phyloP scores from a whole-genome alignment of 2,888 invertebrate genomes.

The Phaedon cochleariae region DNA sequence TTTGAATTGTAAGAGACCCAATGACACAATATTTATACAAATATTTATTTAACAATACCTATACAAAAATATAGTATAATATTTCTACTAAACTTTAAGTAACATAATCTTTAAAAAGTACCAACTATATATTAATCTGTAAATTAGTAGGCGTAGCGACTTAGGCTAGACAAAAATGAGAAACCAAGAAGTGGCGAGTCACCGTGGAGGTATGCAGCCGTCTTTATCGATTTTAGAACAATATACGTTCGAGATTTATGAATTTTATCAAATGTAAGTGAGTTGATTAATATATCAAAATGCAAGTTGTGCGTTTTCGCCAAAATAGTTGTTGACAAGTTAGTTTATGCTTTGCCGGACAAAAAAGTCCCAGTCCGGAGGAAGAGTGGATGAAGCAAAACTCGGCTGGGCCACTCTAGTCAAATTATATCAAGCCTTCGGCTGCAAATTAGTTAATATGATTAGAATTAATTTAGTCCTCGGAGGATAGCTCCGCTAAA shows the following conservation, averaged over 20 bases:
- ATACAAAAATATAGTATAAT: slow-evolving; percentile 58
- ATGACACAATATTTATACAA: slow-evolving; percentile 53
- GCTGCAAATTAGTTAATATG: slow-evolving; percentile 61
- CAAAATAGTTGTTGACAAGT: slow-evolving; percentile 62
- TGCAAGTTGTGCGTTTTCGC: slow-evolving; percentile 60
- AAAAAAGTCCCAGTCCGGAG: slow-evolving; percentile 50
- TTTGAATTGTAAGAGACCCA: slow-evolving; percentile 52
- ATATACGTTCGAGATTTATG: slow-evolving; percentile 58
- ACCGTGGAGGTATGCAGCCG: slow-evolving; percentile 45
- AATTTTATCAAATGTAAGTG: slow-evolving; percentile 61
- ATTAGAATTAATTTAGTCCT: slow-evolving; percentile 58
- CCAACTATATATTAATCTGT: slow-evolving; percentile 68
- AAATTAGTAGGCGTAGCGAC: slow-evolving; percentile 57
- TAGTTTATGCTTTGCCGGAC: slow-evolving; percentile 61
- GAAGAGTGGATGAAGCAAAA: slow-evolving; percentile 38
- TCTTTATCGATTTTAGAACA: slow-evolving; percentile 61
- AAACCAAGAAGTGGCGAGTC: slow-evolving; percentile 47
- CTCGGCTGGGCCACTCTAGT: slow-evolving; percentile 62
- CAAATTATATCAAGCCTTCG: slow-evolving; percentile 61
- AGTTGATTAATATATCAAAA: slow-evolving; percentile 58
- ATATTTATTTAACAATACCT: slow-evolving; percentile 58
- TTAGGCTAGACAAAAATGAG: slow-evolving; percentile 48
- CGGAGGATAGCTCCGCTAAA: slow-evolving; percentile 20
- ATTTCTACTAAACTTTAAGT: slow-evolving; percentile 61
- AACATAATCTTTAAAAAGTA: slow-evolving; percentile 69